Evolutionary conservation across 2,113 vertebrate species (phyloP).

Genomic region (Sturnus vulgaris): DNA sequence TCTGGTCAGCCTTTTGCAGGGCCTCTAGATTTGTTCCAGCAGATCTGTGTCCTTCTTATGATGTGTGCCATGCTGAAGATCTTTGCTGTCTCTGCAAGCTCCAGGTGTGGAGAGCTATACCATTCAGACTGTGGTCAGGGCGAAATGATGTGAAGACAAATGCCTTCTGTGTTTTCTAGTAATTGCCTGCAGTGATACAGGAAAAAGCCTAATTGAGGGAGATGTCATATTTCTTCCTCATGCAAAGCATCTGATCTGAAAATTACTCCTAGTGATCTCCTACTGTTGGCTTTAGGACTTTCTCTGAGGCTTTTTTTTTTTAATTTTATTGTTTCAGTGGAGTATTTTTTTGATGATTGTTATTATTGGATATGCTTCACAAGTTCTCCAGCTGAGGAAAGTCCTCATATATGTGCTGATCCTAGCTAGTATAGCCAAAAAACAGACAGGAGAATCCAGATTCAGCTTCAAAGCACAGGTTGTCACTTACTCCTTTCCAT

Average conservation of each 20-base stretch:
- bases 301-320: background rate
- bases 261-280: background rate
- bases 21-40: background rate
- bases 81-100: background rate
- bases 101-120: accelerated
- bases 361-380: background rate
- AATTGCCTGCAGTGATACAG: background rate
- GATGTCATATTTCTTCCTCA: background rate
- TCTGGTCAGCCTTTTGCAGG: background rate
- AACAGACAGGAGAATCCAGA: background rate
- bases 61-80: accelerated
- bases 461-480: background rate
- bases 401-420: background rate
- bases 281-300: background rate
- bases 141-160: background rate
- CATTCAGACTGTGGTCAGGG: background rate
- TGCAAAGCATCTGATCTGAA: background rate
- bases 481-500: background rate
- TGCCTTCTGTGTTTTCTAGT: background rate
- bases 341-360: background rate
- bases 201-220: background rate
- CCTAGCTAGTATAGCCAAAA: background rate
- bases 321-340: background rate
- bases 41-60: background rate
- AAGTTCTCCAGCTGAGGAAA: background rate